Evolutionary conservation across 53 echinoderm and acorn worm genomes (phyloP).

Genomic region (Stichopus horrens): DNA sequence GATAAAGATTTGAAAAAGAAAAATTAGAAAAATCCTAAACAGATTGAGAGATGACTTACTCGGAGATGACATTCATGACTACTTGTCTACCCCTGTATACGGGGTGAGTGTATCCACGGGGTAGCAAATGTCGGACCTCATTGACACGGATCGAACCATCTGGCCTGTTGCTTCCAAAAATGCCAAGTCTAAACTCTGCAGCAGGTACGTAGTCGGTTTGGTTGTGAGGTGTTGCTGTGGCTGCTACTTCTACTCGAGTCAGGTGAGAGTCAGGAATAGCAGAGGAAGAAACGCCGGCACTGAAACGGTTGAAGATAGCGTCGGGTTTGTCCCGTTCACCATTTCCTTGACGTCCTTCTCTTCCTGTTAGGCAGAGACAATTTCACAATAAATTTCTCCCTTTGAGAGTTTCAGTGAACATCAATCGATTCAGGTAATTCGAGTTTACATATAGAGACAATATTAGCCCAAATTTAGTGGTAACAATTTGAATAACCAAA

Average conservation of each 20-base stretch:
- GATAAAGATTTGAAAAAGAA: no score
- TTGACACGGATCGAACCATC: neutral
- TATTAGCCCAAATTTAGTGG: no score
- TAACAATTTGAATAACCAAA: no score
- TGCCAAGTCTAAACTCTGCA: constrained; percentile 10
- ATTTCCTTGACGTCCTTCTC: neutral
- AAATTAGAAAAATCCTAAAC: no score
- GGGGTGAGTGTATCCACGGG: neutral
- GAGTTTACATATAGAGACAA: no score
- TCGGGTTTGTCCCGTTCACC: neutral
- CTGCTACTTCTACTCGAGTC: neutral
- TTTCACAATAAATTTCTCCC: no score
- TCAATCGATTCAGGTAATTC: no score
- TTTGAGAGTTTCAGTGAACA: no score
- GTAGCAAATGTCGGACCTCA: no score
- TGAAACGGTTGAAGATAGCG: neutral
- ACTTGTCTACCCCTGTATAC: constrained; percentile 11
- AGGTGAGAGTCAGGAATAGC: constrained; percentile 5
- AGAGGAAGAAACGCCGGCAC: neutral
- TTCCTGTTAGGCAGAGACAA: neutral
- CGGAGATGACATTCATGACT: neutral
- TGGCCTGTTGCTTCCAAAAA: neutral
- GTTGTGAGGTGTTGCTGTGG: neutral
- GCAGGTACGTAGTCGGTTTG: neutral
- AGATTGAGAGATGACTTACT: neutral